A percentile compares a stretch with the other conserved stretches of the same genome.
Conservation (phyloP, 2,888 invertebrate genomes). For the Gonocerus acuteangulatus region DNA sequence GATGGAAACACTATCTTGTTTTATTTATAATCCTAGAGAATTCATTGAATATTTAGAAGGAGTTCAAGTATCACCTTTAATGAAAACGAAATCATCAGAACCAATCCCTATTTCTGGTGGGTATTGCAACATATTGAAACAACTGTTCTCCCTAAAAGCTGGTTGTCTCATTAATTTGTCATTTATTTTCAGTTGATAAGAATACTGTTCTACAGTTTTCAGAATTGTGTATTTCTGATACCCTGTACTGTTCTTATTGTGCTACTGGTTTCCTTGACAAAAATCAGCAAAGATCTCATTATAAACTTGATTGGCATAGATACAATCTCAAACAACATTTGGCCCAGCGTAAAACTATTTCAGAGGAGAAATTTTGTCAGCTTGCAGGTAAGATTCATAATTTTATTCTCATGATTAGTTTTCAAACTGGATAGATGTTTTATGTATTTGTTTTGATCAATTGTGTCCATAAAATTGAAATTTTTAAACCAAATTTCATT, state of each 20-base stretch:
- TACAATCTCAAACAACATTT: constrained; percentile 70
- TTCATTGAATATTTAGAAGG: constrained; percentile 26
- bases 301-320: constrained; percentile 76
- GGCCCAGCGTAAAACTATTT: constrained; percentile 50
- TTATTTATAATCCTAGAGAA: constrained; percentile 28
- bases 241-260: constrained; percentile 50
- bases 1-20: constrained; percentile 26
- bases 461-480: too few species aligned
- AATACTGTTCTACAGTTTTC: constrained; percentile 38
- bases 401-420: background rate
- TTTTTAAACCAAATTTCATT: too few species aligned
- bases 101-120: constrained; percentile 10
- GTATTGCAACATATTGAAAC: background rate
- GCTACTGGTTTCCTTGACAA: constrained; percentile 51
- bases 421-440: too few species aligned
- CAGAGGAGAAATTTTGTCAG: constrained; percentile 52
- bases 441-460: too few species aligned
- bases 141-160: background rate
- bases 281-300: constrained; percentile 63
- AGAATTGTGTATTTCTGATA: constrained; percentile 45
- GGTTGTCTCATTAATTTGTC: background rate
- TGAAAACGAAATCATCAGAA: constrained; percentile 28
- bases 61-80: constrained; percentile 33
- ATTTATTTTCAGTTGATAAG: background rate
- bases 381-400: constrained; percentile 41